These are phyloP conservation scores for Cosmia trapezina DNA, from an alignment of 2,888 invertebrate species.

Conservation along the genomic window DNA sequence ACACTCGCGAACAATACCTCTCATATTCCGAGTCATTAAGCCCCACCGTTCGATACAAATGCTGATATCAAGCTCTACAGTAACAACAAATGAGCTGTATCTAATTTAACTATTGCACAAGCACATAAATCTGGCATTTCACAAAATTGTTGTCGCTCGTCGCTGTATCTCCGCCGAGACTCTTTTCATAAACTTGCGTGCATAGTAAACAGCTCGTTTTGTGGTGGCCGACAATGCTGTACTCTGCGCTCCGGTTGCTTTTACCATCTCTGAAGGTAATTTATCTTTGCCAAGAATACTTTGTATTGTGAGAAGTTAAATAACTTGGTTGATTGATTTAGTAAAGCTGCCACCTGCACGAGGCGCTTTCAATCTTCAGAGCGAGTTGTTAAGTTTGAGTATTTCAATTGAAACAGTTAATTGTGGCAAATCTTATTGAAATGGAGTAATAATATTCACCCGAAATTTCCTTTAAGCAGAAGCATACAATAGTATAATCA, in stretches of 20 bases:
- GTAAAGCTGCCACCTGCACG: conserved; percentile 17
- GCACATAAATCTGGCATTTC: conserved; percentile 24
- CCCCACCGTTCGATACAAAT: conserved; percentile 36
- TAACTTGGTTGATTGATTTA: conserved; percentile 49
- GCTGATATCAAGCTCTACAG: conserved; percentile 1
- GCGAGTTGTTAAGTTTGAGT: conserved; percentile 25
- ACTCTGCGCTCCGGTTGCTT: conserved; percentile 11
- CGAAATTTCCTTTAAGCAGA: conserved; percentile 15
- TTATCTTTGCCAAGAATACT: conserved; percentile 39
- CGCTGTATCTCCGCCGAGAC: conserved; percentile 12
- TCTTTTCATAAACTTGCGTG: conserved; percentile 52
- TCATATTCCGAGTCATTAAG: conserved; percentile 45
- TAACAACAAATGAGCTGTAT: conserved; percentile 28
- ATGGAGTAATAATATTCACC: conserved; percentile 15
- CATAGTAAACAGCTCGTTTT: conserved; percentile 49
- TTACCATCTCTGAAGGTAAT: conserved; percentile 35
- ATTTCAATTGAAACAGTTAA: conserved; percentile 45
- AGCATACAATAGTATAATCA: too few relatives aligned
- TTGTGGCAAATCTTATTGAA: conserved; percentile 44
- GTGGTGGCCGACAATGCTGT: conserved; percentile 47
- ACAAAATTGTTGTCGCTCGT: conserved; percentile 26
- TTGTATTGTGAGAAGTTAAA: conserved; percentile 49
- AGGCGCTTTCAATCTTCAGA: conserved; percentile 31
- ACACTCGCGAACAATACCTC: conserved; percentile 42
- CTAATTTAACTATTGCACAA: conserved; percentile 32